Evolutionary conservation across 1,140 invertebrate species (phyloP).

Genomic region (Eufriesea mexicana): DNA sequence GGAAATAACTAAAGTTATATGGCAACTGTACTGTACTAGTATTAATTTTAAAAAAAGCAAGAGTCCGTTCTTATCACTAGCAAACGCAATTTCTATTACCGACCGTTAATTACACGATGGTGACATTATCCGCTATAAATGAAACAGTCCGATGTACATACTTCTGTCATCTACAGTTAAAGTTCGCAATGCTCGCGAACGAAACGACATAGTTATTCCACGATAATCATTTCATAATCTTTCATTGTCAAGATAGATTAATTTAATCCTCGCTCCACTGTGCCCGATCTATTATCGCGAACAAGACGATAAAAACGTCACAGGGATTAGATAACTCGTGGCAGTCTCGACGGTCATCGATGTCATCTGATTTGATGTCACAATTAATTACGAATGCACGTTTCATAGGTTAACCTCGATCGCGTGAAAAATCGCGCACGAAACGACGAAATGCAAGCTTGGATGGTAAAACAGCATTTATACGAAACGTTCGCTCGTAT

Average conservation of each 20-base stretch:
- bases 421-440: background rate
- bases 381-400: background rate
- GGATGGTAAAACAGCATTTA: background rate
- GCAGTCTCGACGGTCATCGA: background rate
- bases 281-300: too few relatives aligned
- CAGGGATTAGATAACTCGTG: background rate
- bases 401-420: background rate
- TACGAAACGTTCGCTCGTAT: background rate
- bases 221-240: constrained; percentile 1
- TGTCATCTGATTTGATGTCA: background rate
- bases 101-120: background rate
- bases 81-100: background rate
- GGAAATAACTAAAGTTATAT: too few relatives aligned
- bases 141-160: background rate
- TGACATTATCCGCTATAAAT: background rate
- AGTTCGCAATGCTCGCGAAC: too few relatives aligned
- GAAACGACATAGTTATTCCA: background rate
- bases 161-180: background rate
- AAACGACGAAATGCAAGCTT: background rate
- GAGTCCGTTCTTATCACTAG: too few relatives aligned
- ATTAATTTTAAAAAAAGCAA: too few relatives aligned
- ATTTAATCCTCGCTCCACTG: background rate
- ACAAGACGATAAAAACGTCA: background rate
- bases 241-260: background rate
- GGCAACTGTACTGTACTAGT: too few relatives aligned